These are phyloP conservation scores for Brienomyrus brachyistius DNA, from an alignment of 2,113 vertebrate genomes.

Conservation along the genomic window DNA sequence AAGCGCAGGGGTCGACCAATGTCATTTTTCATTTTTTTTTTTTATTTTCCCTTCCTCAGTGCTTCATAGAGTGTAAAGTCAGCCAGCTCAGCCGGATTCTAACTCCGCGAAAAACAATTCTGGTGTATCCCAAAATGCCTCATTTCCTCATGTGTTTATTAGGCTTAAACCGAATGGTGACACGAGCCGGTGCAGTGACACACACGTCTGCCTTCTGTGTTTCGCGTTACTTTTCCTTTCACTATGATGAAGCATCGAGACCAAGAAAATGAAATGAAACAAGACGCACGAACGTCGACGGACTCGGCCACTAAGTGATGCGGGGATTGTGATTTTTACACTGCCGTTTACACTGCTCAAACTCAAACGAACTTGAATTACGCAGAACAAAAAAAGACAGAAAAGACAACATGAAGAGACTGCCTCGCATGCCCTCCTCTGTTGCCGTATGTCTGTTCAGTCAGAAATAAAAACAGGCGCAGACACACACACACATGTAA, in stretches of 20 bases:
- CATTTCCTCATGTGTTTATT: background rate
- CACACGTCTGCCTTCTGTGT: background rate
- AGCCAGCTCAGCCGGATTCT: background rate
- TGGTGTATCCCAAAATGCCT: background rate
- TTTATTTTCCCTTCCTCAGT: background rate
- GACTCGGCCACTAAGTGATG: background rate
- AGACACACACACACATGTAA: slow-evolving; percentile 84
- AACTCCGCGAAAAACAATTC: background rate
- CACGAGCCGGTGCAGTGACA: background rate
- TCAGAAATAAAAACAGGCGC: slow-evolving; percentile 58
- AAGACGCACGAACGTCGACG: background rate
- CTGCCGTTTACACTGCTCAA: background rate
- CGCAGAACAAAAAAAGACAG: too few relatives aligned
- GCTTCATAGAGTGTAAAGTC: background rate
- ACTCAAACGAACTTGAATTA: background rate
- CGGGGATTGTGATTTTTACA: background rate
- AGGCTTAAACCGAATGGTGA: background rate
- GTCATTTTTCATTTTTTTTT: background rate
- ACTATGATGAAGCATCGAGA: background rate
- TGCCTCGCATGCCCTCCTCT: slow-evolving; percentile 28
- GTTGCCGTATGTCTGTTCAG: slow-evolving; percentile 42
- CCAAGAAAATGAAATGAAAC: background rate
- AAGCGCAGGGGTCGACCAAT: background rate
- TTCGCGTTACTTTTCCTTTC: background rate
- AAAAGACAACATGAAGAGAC: background rate